Conservation (phyloP, 2,113 vertebrate species). For the Galbula dea region DNA sequence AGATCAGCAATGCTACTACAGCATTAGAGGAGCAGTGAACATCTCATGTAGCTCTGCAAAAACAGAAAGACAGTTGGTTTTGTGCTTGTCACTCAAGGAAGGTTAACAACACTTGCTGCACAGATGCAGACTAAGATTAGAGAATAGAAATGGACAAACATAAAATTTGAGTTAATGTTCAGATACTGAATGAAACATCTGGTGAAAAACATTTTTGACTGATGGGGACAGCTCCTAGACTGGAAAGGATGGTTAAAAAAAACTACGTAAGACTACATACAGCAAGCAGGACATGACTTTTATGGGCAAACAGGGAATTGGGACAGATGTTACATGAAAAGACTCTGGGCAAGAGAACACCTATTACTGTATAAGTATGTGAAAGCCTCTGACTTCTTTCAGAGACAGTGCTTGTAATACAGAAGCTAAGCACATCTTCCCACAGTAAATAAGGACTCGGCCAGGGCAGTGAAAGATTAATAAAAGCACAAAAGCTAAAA, state of each 20-base stretch:
- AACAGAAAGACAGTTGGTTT: not conserved
- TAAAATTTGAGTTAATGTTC: not conserved
- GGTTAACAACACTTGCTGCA: not conserved
- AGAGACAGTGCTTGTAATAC: not conserved
- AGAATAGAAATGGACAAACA: not conserved
- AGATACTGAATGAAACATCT: not conserved
- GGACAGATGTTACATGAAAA: not conserved
- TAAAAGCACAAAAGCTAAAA: not conserved
- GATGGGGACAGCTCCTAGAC: not conserved
- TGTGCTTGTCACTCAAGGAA: not conserved
- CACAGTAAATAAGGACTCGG: not conserved
- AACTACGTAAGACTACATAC: not conserved
- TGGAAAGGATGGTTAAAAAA: not conserved
- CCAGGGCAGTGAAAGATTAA: not conserved
- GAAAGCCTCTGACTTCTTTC: not conserved
- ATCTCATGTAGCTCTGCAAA: not conserved
- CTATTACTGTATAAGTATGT: not conserved
- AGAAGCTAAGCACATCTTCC: not conserved
- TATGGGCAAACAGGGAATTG: not conserved
- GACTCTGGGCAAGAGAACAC: not conserved
- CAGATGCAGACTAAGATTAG: not conserved
- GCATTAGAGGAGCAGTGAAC: not conserved
- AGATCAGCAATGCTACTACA: not conserved
- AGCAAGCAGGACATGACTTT: not conserved
- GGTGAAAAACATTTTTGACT: not conserved